Base-by-base conservation (phyloP, 2,113 vertebrate genomes). In the Ameiurus melas region DNA sequence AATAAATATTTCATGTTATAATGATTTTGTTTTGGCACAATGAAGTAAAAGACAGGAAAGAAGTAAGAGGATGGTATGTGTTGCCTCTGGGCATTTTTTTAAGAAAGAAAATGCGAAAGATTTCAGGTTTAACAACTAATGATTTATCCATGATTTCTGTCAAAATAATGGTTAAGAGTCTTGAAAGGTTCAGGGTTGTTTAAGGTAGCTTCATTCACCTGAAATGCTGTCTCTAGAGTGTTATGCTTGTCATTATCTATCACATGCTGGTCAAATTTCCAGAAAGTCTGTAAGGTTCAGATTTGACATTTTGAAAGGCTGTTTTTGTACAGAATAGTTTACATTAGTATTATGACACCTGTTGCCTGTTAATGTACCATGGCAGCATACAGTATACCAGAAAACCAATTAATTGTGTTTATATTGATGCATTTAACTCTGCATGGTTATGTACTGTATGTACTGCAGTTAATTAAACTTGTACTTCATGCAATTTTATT, bases 1-100 rank as follows among this genome's bases (percentile, higher is more conserved):
- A 93, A 95, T 95, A 91, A 92, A 95, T 95, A 94, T 95, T 95
- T 95, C 92, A 95, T 93, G 91, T 85, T 4, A 4, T 92, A 93
- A 94, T 94, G 90, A 93, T 94, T 94, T 93, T 93, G 93, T 93
- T 88, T 60, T 84, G 75, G 0, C 36, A 20, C 85, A 82, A 83
- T 87, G 73, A 90, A 87, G 62, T 87, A 55, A 87, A 66, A 64
- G 81, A n/a, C 51, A 75, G 36, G 27, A 20, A 27, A 30, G 73
- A 86, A 79, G 89, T 1, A 19, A 75, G 51, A 83, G 77, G 55
- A 83, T 81, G 83, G 39, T 88, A 91, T 91, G 73, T 58, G 16
- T 10, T 89, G 86, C 93, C 93, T 93, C 88, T 82, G 86, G 93
- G 92, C 92, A 89, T 91, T 91, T 79, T 79, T 55, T 30, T 55